phyloP scores from a whole-genome alignment of 1,140 invertebrate species.

The Ceratitis capitata region DNA sequence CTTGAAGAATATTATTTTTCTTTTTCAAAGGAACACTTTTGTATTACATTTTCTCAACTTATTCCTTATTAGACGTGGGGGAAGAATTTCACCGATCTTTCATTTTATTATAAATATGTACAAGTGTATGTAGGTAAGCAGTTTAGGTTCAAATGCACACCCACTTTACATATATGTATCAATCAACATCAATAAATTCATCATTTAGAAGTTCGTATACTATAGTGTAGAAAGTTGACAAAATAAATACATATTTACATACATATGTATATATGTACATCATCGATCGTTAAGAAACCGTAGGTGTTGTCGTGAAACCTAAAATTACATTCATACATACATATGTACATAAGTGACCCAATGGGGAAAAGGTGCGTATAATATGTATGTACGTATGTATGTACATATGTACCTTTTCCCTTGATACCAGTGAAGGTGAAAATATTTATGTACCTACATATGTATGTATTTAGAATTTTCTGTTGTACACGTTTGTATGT shows the following conservation, averaged over 20 bases:
- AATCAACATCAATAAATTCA: not conserved
- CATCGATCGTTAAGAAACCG: not conserved
- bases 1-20: no score
- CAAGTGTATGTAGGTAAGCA: no score
- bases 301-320: not conserved
- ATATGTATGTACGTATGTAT: no score
- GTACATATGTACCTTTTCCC: not conserved
- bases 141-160: not conserved
- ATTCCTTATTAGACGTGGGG: no score
- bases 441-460: no score
- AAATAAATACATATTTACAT: no score
- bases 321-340: no score
- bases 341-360: not conserved
- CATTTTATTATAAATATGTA: no score
- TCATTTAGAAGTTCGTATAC: not conserved
- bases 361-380: not conserved
- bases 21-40: no score
- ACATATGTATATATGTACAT: not conserved
- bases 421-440: not conserved
- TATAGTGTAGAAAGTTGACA: not conserved
- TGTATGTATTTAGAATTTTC: slow-evolving; percentile 10
- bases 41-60: no score
- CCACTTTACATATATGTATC: no score
- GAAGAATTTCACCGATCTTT: no score
- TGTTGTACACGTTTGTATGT: slow-evolving; percentile 26